A percentile compares a stretch with the other conserved stretches of the same genome.
phyloP scores from a whole-genome alignment of 2,888 invertebrate genomes.

The Electrophaes corylata region DNA sequence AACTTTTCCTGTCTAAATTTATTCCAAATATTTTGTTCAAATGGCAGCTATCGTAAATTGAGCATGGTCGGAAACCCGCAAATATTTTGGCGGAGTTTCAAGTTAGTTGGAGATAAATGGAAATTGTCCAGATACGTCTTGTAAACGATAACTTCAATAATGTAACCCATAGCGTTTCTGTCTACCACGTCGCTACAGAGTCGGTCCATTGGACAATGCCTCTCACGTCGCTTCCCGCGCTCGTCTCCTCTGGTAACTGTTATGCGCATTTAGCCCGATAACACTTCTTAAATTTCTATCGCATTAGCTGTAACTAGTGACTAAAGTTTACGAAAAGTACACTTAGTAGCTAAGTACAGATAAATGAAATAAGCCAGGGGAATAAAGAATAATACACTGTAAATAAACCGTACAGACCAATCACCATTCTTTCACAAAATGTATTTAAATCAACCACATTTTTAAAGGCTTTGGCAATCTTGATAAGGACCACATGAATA shows the following conservation, averaged over 20 bases:
- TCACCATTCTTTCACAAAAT: slow-evolving; percentile 34
- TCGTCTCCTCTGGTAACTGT: too few species aligned
- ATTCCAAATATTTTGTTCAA: background rate
- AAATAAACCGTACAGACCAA: slow-evolving; percentile 17
- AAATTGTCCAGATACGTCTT: background rate
- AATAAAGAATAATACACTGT: too few species aligned
- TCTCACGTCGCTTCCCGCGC: too few species aligned
- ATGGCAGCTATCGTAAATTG: slow-evolving; percentile 11
- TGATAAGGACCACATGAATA: slow-evolving; percentile 74
- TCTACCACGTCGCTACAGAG: background rate
- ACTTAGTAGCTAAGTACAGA: too few species aligned
- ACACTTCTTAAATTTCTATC: too few species aligned
- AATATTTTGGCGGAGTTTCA: slow-evolving; percentile 10
- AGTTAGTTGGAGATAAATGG: slow-evolving; percentile 3
- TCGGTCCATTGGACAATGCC: too few species aligned
- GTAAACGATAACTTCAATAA: slow-evolving; percentile 6
- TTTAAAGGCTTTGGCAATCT: slow-evolving; percentile 53
- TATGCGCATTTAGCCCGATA: too few species aligned
- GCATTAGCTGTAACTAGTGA: too few species aligned
- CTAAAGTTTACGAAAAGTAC: too few species aligned
- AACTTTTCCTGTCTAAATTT: background rate
- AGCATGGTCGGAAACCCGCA: slow-evolving; percentile 3
- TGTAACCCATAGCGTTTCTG: background rate
- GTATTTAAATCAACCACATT: slow-evolving; percentile 41
- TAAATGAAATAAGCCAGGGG: too few species aligned